Percentiles rank a stretch among this genome's conserved stretches.
Evolutionary conservation across 1,140 invertebrate species (phyloP).

Genomic region (Eumeta japonica): DNA sequence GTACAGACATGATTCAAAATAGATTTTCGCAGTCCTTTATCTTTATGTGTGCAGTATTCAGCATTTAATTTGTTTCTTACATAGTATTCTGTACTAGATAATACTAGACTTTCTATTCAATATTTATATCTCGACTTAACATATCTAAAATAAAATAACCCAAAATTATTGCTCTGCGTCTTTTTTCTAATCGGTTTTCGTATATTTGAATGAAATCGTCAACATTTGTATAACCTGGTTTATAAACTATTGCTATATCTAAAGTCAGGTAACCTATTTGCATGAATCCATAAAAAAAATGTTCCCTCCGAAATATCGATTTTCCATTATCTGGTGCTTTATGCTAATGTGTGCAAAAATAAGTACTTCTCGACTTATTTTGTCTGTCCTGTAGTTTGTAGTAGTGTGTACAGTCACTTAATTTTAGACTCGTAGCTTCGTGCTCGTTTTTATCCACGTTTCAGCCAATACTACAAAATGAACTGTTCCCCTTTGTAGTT

Average conservation of each 20-base stretch:
- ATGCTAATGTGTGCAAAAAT: slow-evolving; percentile 4
- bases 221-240: slow-evolving; percentile 6
- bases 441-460: slow-evolving; percentile 8
- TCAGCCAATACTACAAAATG: slow-evolving; percentile 5
- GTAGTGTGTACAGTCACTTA: slow-evolving; percentile 5
- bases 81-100: slow-evolving; percentile 4
- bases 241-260: slow-evolving; percentile 5
- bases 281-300: slow-evolving; percentile 5
- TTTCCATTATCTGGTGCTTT: slow-evolving; percentile 1
- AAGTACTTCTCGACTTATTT: slow-evolving; percentile 5
- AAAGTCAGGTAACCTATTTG: slow-evolving; percentile 1
- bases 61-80: slow-evolving; percentile 3
- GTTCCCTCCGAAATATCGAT: slow-evolving; percentile 2
- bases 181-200: slow-evolving; percentile 2
- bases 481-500: not conserved
- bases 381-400: slow-evolving; percentile 4
- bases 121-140: not conserved
- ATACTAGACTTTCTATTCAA: not conserved
- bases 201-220: slow-evolving; percentile 2
- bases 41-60: slow-evolving; percentile 2
- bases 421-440: not conserved
- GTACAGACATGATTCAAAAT: slow-evolving; percentile 7
- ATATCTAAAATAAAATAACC: too few relatives aligned
- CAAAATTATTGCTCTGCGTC: too few relatives aligned
- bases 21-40: too few relatives aligned